Evolutionary conservation across 2,888 invertebrate species (phyloP), one percentile per base, ranked within the genome.

Genomic region (Orthonychiurus folsomi): DNA sequence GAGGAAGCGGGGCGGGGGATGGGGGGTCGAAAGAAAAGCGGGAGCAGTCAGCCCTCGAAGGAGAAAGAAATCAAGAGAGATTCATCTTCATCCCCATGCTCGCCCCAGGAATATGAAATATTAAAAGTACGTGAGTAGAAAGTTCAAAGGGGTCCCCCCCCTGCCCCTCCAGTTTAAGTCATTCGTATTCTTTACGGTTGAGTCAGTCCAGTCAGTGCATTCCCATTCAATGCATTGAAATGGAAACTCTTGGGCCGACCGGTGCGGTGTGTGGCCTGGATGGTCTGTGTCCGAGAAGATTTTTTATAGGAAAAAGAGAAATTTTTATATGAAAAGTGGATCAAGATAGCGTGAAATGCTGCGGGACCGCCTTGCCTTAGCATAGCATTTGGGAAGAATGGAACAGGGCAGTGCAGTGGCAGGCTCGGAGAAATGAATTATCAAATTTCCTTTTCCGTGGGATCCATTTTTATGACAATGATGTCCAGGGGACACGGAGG

Each of bases 81-180:
- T 63, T 66, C 65, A 63, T 65, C 52, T 52, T 66, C 52, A 52
- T 52, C 68, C 63, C 59, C 65, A 58, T 85, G 85, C 74, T 80
- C 83, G n/a, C 80, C 83, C 73, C 84, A 85, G 73, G 83, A 84
- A 76, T 85, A 85, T 75, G 85, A 85, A 78, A 83, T 85, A 69
- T 83, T 85, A 81, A 85, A 85, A 80, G 84, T 83, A 75, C 73
- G 74, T 68, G 65, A 56, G 63, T 23, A 63, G 61, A 57, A 15
- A 12, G 21, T 50, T 50, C 5, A 59, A 47, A 56, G 24, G 18
- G 12, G 24, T 56, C 27, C 23, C 56, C 9, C 9, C 5, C 12
- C 56, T n/a, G n/a, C 56, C 9, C 9, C 5, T 23, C 56, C 27
- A 52, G 52, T 23, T 23, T 52, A 20, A 52, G 3, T n/a, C 52